Base-by-base conservation (phyloP, 92 coral and sea anemone species). In the Epizoanthus illoricatus region DNA sequence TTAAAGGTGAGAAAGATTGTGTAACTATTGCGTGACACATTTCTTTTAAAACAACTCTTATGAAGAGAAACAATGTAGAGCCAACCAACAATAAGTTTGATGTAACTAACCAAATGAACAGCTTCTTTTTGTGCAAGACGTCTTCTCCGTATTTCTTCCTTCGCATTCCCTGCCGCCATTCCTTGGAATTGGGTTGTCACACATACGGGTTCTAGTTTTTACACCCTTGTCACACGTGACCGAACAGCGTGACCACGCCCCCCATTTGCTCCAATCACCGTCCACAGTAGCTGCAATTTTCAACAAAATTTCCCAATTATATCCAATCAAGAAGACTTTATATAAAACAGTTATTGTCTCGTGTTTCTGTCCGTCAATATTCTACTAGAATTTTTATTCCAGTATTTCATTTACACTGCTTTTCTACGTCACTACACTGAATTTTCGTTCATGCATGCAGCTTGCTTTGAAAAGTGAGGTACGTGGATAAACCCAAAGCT, bases 181-280 rank as follows among this genome's bases (percentile, higher is more conserved):
- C 5, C 85, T 71, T 23, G 89, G 89, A 24, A 39, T 59, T 61
- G 89, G 89, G 28, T 81, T 80, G 40, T 86, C 67, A 42, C 89
- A 86, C 43, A 54, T 20, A 56, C 89, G 71, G 28, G 69, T 64
- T 20, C 89, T 71, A 42, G 70, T 80, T 49, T 80, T 85, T 13
- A 73, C 20, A 23, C 89, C 89, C 28, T 73, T 67, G 23, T 74
- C 89, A 73, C 89, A 86, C 54, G 83, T 71, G 43, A 80, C 80
- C n/a, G 89, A 80, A 45, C 89, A 86, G 3, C 13, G 39, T 16
- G 83, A 58, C 89, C 89, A 86, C 40, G 69, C 42, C 12, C 65
- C 49, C 89, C 89, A 86, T 63, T 24, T 73, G 61, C 86, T 65
- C 89, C 89, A 86, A 68, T 81, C 80, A 11, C 89, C 89, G 28